Conservation (phyloP, 2,797 vertebrate genomes). For the Tenualosa ilisha region DNA sequence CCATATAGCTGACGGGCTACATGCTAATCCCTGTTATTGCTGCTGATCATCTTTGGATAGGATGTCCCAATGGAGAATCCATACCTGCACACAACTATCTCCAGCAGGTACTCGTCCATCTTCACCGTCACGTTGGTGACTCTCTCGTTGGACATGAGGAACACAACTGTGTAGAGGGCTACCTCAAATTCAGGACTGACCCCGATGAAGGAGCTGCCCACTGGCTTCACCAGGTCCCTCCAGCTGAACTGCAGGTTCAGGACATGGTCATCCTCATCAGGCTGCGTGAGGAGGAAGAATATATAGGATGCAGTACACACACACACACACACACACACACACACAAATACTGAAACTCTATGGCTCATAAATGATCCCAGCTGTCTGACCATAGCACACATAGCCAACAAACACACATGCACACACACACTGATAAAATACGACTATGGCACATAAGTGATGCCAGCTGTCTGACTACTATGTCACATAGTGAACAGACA, state of each 20-base stretch:
- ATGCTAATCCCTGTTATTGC: slow-evolving; percentile 66
- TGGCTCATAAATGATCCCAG: background rate
- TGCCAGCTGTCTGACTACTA: background rate
- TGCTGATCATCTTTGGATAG: slow-evolving; percentile 79
- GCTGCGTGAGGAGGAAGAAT: slow-evolving; percentile 59
- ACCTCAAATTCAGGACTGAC: slow-evolving; percentile 84
- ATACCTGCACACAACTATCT: slow-evolving; percentile 72
- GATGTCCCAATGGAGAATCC: slow-evolving; percentile 80
- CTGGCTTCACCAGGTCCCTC: slow-evolving; percentile 78
- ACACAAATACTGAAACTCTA: background rate
- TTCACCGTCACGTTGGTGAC: slow-evolving; percentile 68
- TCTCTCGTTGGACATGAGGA: slow-evolving; percentile 73
- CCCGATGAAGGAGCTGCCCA: slow-evolving; percentile 76
- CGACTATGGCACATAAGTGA: background rate
- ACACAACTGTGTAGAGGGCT: slow-evolving; percentile 80
- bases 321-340: background rate
- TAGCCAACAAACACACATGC: background rate
- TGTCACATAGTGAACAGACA: background rate
- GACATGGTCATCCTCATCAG: slow-evolving; percentile 81
- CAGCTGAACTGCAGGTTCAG: slow-evolving; percentile 86
- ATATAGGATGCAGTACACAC: background rate
- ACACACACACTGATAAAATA: background rate
- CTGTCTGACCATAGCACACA: background rate
- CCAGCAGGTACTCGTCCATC: slow-evolving; percentile 76
- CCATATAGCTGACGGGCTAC: background rate